Base-by-base conservation (phyloP, 2,797 vertebrate species). In the Syncerus caffer region DNA sequence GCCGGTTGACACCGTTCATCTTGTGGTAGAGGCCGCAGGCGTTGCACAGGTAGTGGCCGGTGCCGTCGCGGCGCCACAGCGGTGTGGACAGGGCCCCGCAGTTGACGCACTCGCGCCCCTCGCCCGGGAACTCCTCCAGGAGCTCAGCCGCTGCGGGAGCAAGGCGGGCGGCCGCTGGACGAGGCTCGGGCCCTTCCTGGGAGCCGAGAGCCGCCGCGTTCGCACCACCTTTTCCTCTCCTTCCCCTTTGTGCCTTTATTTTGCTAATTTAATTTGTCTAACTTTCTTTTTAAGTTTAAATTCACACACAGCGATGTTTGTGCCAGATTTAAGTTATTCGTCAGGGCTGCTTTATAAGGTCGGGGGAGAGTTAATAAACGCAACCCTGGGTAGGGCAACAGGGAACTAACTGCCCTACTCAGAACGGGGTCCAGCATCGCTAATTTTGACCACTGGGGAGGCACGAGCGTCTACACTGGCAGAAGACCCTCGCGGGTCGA, bases 1-100 rank as follows among this genome's bases (percentile, higher is more conserved):
- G 99, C 95, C 99, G 98, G 99, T 99, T 99, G 99, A 99, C 99
- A 74, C 99, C 99, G 76, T 99, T 99, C 99, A 99, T 99, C 98
- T 99, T 99, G 99, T 99, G 99, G 98, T 99, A 99, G 74, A 99
- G 99, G 78, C 99, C 99, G n/a, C 99, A 99, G 85, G 99, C 99
- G 80, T 99, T 99, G 96, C 99, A 99, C 97, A 99, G 99, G 98
- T 99, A 99, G 98, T 99, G 99, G 3, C 99, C 99, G 0, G 99
- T 99, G 11, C 99, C 99, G 4, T 99, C 99, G 6, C 99, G 98
- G 98, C 99, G 99, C 99, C 99, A 99, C 96, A 99, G 99, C 0
- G 99, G 99, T 0, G 99, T 99, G 91, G 99, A 99, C 98, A 99
- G 99, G 7, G 99, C 99, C 82, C 99, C 99, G 25, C 99, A 99